These are phyloP conservation scores for Ia io DNA, from an alignment of 2,113 vertebrate species.

Conservation along the genomic window DNA sequence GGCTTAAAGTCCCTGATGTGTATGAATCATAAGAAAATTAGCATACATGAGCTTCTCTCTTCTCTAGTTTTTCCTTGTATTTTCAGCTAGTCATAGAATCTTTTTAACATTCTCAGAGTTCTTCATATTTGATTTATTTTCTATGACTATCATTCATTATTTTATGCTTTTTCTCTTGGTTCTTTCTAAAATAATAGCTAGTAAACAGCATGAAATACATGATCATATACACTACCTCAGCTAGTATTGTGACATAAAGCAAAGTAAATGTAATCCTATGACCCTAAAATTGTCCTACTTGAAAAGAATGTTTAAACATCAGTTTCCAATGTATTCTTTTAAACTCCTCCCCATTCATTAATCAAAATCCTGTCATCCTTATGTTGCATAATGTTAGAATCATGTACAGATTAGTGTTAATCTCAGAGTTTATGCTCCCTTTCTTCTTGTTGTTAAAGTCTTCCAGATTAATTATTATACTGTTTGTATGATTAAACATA, in stretches of 20 bases:
- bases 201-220: not conserved
- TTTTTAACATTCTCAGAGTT: not conserved
- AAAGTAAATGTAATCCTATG: not conserved
- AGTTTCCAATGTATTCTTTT: not conserved
- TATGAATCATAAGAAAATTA: not conserved
- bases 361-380: not conserved
- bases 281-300: not conserved
- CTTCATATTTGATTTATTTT: not conserved
- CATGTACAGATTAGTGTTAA: not conserved
- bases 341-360: not conserved
- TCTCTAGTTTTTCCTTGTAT: not conserved
- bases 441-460: not conserved
- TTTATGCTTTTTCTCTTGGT: not conserved
- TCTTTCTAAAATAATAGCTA: not conserved
- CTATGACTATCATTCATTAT: not conserved
- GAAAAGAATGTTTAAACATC: not conserved
- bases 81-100: not conserved
- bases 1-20: not conserved
- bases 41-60: not conserved
- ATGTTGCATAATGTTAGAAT: not conserved
- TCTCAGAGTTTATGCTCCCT: not conserved
- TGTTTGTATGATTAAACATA: not conserved
- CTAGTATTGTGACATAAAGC: not conserved
- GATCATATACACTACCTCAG: not conserved
- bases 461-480: not conserved